phyloP scores from a whole-genome alignment of 2,113 vertebrate species.

The Acrocephalus kingi region DNA sequence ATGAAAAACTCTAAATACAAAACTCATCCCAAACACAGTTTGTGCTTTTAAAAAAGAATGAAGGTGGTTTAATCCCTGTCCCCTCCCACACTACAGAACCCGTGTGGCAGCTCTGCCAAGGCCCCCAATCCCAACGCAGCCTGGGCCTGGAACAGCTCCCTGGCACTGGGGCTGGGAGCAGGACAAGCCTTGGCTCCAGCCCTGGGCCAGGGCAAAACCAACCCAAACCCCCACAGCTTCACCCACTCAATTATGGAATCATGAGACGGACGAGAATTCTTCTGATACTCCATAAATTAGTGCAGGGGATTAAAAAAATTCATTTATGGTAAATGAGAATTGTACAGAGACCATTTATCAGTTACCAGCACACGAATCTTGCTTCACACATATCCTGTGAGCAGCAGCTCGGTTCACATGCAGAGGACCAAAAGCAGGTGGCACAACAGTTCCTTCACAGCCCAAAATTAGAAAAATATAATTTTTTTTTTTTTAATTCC shows the following conservation, averaged over 20 bases:
- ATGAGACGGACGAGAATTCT: constrained; percentile 30
- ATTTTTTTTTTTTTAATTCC: constrained; percentile 25
- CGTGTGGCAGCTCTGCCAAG: background rate
- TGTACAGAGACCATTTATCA: constrained; percentile 53
- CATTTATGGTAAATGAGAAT: constrained; percentile 59
- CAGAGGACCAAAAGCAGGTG: constrained; percentile 70
- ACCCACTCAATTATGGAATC: background rate
- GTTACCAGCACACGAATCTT: constrained; percentile 61
- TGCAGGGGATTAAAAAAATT: constrained; percentile 61
- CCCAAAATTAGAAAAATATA: constrained; percentile 74
- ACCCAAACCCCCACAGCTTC: background rate
- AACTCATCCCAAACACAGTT: constrained; percentile 67
- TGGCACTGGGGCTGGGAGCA: background rate
- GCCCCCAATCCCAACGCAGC: background rate
- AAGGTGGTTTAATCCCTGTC: background rate
- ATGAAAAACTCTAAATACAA: constrained; percentile 78
- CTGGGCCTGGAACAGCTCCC: background rate
- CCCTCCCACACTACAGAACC: background rate
- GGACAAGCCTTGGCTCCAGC: background rate
- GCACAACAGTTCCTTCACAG: constrained; percentile 70
- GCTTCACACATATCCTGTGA: constrained; percentile 62
- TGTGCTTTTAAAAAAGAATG: constrained; percentile 64
- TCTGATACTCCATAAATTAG: constrained; percentile 68
- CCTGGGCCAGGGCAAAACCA: background rate
- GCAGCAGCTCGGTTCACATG: constrained; percentile 56